Evolutionary conservation across 2,113 vertebrate species (phyloP).

Genomic region (Callionymus lyra): DNA sequence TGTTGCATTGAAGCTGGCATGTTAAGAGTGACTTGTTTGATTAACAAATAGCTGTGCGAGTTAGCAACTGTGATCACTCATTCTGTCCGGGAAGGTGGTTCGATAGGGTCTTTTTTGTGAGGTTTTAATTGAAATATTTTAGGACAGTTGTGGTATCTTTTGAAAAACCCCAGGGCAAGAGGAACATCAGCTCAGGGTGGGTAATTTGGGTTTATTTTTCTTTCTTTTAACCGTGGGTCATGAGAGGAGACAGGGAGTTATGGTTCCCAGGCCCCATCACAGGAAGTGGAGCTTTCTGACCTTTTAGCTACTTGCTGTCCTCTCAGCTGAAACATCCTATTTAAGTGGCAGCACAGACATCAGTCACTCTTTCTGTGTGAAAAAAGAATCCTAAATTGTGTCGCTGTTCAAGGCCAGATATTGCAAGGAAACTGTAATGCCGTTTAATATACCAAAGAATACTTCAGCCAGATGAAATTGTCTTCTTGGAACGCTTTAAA

Average conservation of each 20-base stretch:
- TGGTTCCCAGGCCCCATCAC: conserved; percentile 64
- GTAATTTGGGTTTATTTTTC: conserved; percentile 23
- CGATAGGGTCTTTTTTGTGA: conserved; percentile 8
- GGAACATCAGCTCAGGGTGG: conserved; percentile 7
- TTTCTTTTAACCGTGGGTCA: conserved; percentile 23
- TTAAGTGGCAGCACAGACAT: conserved; percentile 25
- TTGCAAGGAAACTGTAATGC: too few species aligned
- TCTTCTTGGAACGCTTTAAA: neutral
- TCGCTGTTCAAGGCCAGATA: too few species aligned
- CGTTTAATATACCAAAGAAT: too few species aligned
- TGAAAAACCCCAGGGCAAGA: conserved; percentile 12
- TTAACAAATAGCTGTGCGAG: conserved; percentile 35
- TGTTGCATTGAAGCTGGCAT: conserved; percentile 31
- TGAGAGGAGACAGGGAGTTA: conserved; percentile 17
- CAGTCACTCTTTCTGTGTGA: too few species aligned
- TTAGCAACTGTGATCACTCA: conserved; percentile 9
- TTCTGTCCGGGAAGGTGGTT: too few species aligned
- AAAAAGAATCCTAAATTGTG: too few species aligned
- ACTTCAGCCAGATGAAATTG: too few species aligned
- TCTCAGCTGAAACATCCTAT: conserved; percentile 23
- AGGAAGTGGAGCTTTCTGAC: conserved; percentile 70
- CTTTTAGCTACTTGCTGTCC: conserved; percentile 54
- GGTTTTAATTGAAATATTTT: neutral
- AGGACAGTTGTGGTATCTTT: conserved; percentile 5
- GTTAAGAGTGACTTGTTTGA: conserved; percentile 51